Evolutionary conservation across 2,888 invertebrate genomes (phyloP), one percentile per base, ranked within the genome.

Genomic region (Thalpophila matura): DNA sequence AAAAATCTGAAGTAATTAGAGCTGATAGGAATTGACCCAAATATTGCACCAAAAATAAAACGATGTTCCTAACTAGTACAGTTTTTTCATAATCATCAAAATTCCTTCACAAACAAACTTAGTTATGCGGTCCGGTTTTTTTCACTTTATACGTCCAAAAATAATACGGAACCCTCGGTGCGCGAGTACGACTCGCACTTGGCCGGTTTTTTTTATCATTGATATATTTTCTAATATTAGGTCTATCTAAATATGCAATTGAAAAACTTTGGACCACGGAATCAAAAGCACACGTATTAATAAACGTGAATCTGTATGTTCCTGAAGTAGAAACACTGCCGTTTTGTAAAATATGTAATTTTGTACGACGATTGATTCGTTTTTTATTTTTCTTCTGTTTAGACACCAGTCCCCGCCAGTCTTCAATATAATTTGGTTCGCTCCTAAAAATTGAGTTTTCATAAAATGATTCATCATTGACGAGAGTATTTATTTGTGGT

Each of bases 221-320:
- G 47, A 57, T 40, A 47, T 47, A 47, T 57, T 57, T 57, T 57
- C 40, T 47, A 57, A 47, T 47, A 54, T 60, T 38, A 38, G 49
- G 46, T 47, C 53, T 53, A 43, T 63, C 63, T 63, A 63, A 51
- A 58, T 53, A 63, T 47, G 63, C 63, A 40, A 63, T 53, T 27
- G 57, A 51, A 47, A 63, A 63, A 53, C 63, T 63, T 63, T 63
- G 62, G 38, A 57, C 46, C 45, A 63, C 57, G 33, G 63, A 63
- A 47, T 63, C 63, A 57, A 63, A 63, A 46, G 63, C 63, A 53
- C 63, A 63, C 40, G 63, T 63, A 47, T 63, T 57, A 46, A 49
- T 57, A 51, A 63, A 56, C 33, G 53, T 51, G 45, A 51, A 53
- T 47, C n/a, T n/a, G n/a, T n/a, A n/a, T n/a, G n/a, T n/a, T n/a